Percentiles rank a stretch among this genome's conserved stretches.
phyloP scores from a whole-genome alignment of 2,113 vertebrate genomes.

The Poeciliopsis retropinna region DNA sequence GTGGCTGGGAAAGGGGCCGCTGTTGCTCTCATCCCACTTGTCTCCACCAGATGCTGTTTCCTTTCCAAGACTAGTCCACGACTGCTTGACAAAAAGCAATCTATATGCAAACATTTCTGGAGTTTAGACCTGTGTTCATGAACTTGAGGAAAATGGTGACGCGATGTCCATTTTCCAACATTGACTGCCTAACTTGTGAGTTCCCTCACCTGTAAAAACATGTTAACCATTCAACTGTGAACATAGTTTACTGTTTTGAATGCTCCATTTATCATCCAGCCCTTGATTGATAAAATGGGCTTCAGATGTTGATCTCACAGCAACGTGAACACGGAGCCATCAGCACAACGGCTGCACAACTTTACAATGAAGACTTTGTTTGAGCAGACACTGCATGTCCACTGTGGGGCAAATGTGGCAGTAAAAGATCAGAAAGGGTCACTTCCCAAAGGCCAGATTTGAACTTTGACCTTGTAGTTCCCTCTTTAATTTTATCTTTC shows the following conservation, averaged over 20 bases:
- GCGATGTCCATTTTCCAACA: conserved; percentile 8
- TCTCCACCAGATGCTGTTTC: conserved; percentile 45
- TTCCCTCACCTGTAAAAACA: conserved; percentile 1
- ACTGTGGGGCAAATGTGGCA: conserved; percentile 62
- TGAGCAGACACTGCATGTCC: conserved; percentile 37
- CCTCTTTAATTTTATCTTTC: conserved; percentile 49
- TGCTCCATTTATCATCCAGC: neutral
- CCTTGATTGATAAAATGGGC: conserved; percentile 15
- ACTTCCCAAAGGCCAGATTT: conserved; percentile 70
- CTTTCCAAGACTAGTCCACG: conserved; percentile 23
- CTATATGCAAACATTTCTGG: neutral
- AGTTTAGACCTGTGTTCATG: conserved; percentile 6
- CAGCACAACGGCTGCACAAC: conserved; percentile 27
- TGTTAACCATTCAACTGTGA: neutral
- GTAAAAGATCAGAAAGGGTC: conserved; percentile 68
- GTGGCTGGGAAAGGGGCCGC: conserved; percentile 48
- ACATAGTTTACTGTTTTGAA: neutral
- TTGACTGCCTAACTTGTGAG: neutral
- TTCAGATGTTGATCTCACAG: conserved; percentile 43
- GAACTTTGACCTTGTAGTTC: conserved; percentile 68
- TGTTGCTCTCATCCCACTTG: conserved; percentile 31
- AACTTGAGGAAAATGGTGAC: neutral
- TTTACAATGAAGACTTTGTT: conserved; percentile 66
- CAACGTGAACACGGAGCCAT: conserved; percentile 44
- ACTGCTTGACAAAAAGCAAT: conserved; percentile 35